phyloP scores from a whole-genome alignment of 1,140 invertebrate genomes.

The Wasmannia auropunctata region DNA sequence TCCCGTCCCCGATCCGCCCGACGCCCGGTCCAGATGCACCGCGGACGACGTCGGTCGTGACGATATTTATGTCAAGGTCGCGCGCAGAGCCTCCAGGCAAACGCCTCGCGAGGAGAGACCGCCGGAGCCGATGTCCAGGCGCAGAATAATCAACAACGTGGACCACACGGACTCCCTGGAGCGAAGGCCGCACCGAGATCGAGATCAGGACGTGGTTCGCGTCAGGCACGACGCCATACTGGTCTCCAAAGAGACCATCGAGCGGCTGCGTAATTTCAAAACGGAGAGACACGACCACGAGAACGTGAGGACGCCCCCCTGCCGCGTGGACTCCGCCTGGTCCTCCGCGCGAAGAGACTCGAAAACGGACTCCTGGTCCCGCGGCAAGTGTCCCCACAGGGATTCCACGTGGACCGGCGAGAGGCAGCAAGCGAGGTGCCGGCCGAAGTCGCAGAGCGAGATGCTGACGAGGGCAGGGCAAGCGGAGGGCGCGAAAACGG shows the following conservation, averaged over 20 bases:
- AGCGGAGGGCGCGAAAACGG: not conserved
- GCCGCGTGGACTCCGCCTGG: not conserved
- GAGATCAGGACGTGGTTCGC: constrained; percentile 40
- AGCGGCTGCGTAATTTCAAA: constrained; percentile 26
- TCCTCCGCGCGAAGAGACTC: not conserved
- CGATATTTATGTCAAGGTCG: constrained; percentile 69
- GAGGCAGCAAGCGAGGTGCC: not conserved
- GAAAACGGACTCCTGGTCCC: not conserved
- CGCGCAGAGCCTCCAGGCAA: constrained; percentile 56
- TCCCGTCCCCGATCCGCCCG: constrained; percentile 70
- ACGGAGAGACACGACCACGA: not conserved
- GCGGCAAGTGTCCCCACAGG: not conserved
- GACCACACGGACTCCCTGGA: constrained; percentile 65
- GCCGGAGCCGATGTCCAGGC: constrained; percentile 78
- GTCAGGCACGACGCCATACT: constrained; percentile 28
- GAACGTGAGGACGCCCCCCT: not conserved
- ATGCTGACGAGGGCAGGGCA: constrained; percentile 27
- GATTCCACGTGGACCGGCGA: constrained; percentile 12
- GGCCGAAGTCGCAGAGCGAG: constrained; percentile 59
- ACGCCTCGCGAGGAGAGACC: constrained; percentile 44
- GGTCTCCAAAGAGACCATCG: constrained; percentile 21
- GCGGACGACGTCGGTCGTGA: constrained; percentile 51
- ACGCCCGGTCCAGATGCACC: constrained; percentile 40
- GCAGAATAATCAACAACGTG: constrained; percentile 79
- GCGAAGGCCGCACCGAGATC: constrained; percentile 50